A percentile compares a stretch with the other conserved stretches of the same genome.
Evolutionary conservation across 1,140 invertebrate genomes (phyloP).

Genomic region (Contarinia nasturtii): DNA sequence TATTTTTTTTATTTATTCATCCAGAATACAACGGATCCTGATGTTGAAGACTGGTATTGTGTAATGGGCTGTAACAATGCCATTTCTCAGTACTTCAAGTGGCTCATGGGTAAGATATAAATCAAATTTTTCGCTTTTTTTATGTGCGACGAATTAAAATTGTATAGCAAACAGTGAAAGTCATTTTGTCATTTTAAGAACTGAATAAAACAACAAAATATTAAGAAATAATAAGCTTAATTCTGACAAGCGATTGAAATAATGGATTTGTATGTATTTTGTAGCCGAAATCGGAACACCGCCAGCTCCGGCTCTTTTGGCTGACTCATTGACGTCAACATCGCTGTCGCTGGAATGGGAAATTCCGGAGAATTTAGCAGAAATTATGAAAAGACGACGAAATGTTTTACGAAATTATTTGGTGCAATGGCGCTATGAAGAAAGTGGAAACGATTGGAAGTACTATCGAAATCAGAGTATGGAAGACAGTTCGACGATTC

Average conservation of each 20-base stretch:
- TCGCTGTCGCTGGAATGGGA: conserved; percentile 46
- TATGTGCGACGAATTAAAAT: no score
- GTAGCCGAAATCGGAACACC: conserved; percentile 46
- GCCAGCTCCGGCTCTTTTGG: conserved; percentile 3
- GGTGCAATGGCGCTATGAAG: conserved; percentile 51
- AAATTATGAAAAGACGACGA: conserved; percentile 18
- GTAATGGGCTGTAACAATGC: conserved; percentile 64
- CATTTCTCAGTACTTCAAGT: conserved; percentile 45
- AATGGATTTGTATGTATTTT: background rate
- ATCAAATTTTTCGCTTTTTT: no score
- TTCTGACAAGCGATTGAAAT: no score
- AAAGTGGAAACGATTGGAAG: conserved; percentile 49
- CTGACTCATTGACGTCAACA: conserved; percentile 5
- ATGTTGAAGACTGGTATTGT: conserved; percentile 24
- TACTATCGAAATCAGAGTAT: conserved; percentile 44
- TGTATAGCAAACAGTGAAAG: no score
- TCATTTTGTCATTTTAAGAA: no score
- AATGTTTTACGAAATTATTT: conserved; percentile 37
- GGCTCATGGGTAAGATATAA: conserved; percentile 1
- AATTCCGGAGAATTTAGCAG: conserved; percentile 20
- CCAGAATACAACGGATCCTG: conserved; percentile 2
- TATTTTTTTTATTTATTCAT: background rate
- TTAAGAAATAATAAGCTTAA: no score
- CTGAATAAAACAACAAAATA: no score
- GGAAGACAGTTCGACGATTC: conserved; percentile 30